These are phyloP conservation scores for Euschistus heros DNA, from an alignment of 1,140 invertebrate genomes.

Conservation along the genomic window DNA sequence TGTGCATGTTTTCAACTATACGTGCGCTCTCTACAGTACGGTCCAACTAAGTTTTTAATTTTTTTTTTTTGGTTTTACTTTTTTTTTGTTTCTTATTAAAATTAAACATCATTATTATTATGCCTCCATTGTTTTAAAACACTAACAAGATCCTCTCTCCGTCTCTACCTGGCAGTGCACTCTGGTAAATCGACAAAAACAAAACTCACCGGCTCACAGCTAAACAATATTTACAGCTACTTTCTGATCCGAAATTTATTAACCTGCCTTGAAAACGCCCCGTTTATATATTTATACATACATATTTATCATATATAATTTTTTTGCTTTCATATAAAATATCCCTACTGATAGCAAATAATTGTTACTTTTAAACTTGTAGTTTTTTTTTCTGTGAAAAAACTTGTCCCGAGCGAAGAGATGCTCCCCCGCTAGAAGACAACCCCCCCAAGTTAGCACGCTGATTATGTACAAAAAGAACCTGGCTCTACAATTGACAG, in stretches of 20 bases:
- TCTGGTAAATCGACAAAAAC: constrained; percentile 4
- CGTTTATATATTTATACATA: constrained; percentile 5
- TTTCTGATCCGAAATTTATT: background rate
- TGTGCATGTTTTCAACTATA: constrained; percentile 22
- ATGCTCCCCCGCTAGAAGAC: too few species aligned
- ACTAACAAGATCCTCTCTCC: background rate
- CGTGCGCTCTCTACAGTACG: constrained; percentile 23
- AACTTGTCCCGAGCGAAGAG: background rate
- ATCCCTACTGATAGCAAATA: constrained; percentile 8
- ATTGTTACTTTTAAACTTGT: background rate
- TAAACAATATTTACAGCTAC: background rate
- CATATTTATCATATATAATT: background rate
- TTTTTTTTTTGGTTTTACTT: constrained; percentile 17
- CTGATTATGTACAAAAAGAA: constrained; percentile 16
- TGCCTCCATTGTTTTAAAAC: background rate
- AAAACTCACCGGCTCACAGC: background rate
- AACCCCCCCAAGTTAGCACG: constrained; percentile 9
- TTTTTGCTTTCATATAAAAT: constrained; percentile 9
- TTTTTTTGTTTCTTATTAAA: constrained; percentile 12
- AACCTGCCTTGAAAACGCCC: constrained; percentile 3
- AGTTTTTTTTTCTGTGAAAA: constrained; percentile 8
- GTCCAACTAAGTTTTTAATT: constrained; percentile 22
- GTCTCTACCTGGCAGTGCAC: background rate
- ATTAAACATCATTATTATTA: constrained; percentile 14
- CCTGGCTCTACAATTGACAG: constrained; percentile 15